These are phyloP conservation scores for Acleris laterana DNA, from an alignment of 2,888 invertebrate species.

Conservation along the genomic window DNA sequence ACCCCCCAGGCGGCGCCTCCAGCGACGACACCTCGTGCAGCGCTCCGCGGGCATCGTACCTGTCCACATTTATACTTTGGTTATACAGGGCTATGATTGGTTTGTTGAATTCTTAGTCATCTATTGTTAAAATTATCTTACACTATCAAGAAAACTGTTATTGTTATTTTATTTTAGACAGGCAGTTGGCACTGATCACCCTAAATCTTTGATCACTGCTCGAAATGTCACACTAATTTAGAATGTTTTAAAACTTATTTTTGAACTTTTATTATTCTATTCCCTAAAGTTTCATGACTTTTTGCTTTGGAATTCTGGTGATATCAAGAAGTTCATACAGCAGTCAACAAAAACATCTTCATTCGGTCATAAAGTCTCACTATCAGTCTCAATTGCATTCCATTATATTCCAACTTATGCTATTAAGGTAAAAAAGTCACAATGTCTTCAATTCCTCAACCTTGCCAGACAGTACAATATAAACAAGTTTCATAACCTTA, in stretches of 20 bases:
- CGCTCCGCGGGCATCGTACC: conserved; percentile 97
- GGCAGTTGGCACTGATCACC: no score
- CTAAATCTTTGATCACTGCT: no score
- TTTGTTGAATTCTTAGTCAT: background rate
- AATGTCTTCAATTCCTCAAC: conserved; percentile 5
- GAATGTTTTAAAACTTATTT: no score
- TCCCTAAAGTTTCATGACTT: no score
- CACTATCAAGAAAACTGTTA: background rate
- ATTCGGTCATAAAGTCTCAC: background rate
- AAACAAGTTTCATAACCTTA: conserved; percentile 39
- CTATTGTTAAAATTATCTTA: background rate
- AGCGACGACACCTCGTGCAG: conserved; percentile 92
- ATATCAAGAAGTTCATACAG: background rate
- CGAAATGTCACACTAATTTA: no score
- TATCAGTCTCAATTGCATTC: no score
- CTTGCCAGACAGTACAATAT: conserved; percentile 13
- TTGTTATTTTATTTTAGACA: no score
- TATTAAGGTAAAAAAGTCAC: background rate
- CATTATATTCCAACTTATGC: background rate
- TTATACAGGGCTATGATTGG: background rate
- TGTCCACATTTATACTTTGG: conserved; percentile 67
- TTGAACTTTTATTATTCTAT: no score
- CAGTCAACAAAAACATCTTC: background rate
- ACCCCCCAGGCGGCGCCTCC: conserved; percentile 92
- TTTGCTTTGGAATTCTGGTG: background rate